Conservation (phyloP, 2,888 invertebrate species). For the Machimus rusticus region DNA sequence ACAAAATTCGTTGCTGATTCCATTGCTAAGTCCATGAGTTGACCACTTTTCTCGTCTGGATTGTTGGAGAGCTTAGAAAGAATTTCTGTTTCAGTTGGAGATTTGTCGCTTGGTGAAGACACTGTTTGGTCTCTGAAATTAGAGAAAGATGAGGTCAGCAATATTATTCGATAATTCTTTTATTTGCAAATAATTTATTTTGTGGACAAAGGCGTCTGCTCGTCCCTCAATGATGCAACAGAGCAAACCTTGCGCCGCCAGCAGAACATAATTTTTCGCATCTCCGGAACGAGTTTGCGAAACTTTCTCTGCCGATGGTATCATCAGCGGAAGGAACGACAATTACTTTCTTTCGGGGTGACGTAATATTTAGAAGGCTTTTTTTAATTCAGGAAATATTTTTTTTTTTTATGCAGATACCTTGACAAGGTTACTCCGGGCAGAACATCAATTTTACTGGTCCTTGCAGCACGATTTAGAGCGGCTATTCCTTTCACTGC, state of each 20-base stretch:
- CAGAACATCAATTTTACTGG: constrained; percentile 66
- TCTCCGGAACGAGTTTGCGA: background rate
- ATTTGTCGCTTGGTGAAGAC: constrained; percentile 59
- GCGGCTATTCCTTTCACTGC: constrained; percentile 68
- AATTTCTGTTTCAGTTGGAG: constrained; percentile 64
- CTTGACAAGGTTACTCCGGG: constrained; percentile 69
- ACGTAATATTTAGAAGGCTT: constrained; percentile 1
- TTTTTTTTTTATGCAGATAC: constrained; percentile 54
- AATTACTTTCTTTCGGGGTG: constrained; percentile 3
- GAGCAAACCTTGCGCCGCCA: background rate
- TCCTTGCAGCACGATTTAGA: constrained; percentile 67
- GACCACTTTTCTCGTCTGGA: constrained; percentile 65
- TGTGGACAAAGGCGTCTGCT: background rate
- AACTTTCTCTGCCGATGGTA: constrained; percentile 6
- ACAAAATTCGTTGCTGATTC: constrained; percentile 68
- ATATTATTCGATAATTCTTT: background rate
- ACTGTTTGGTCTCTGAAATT: constrained; percentile 59
- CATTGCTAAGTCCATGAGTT: constrained; percentile 67
- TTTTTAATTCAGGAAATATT: background rate
- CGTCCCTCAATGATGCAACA: background rate
- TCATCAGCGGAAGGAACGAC: background rate
- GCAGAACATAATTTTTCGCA: background rate
- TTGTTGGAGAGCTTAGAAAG: constrained; percentile 66
- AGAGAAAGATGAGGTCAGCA: background rate
- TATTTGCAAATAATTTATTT: background rate